Conservation (phyloP, 2,888 invertebrate species). For the Monochamus alternatus region DNA sequence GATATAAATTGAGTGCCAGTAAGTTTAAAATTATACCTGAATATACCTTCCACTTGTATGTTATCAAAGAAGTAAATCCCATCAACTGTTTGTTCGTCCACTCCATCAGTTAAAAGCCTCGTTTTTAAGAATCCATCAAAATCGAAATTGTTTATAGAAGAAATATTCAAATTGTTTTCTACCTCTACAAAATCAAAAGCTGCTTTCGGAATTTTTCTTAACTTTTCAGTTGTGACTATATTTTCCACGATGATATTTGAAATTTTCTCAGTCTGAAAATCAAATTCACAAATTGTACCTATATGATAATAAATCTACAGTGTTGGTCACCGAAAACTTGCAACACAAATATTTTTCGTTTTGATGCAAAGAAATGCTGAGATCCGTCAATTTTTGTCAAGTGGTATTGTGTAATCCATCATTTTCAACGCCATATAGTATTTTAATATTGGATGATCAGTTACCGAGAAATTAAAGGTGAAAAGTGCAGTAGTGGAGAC, state of each 20-base stretch:
- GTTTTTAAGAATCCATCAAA: slow-evolving; percentile 60
- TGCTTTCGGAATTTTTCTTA: slow-evolving; percentile 57
- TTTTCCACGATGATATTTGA: slow-evolving; percentile 60
- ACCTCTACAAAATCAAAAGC: slow-evolving; percentile 62
- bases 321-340: no score
- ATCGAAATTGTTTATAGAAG: slow-evolving; percentile 60
- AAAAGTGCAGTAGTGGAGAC: no score
- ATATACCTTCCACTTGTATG: slow-evolving; percentile 59
- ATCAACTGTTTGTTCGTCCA: slow-evolving; percentile 57
- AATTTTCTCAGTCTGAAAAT: slow-evolving; percentile 57
- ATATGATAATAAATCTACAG: no score
- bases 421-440: no score
- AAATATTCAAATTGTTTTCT: slow-evolving; percentile 59
- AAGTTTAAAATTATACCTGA: background rate
- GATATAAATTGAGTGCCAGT: slow-evolving; percentile 13
- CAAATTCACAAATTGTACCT: background rate
- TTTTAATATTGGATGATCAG: no score
- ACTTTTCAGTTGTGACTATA: slow-evolving; percentile 60
- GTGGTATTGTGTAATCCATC: no score
- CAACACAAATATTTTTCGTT: no score
- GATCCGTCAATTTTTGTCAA: no score
- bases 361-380: no score
- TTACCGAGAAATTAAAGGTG: no score
- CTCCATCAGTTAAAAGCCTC: slow-evolving; percentile 57
- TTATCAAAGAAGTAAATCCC: slow-evolving; percentile 62